Conservation (phyloP, 2,888 invertebrate species). For the Parnassius orleans region DNA sequence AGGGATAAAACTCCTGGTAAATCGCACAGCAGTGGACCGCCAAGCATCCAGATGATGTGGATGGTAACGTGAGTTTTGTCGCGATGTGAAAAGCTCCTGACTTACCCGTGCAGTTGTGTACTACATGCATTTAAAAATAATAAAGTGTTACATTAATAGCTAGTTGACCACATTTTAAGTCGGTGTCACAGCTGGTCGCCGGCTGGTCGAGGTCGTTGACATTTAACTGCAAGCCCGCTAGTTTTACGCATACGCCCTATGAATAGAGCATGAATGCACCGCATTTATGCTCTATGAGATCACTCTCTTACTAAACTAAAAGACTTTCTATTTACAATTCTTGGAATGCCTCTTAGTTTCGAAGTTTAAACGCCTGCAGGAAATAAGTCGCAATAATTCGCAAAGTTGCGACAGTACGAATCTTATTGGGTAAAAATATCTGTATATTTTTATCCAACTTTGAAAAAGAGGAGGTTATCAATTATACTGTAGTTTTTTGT, state of each 20-base stretch:
- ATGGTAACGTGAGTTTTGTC: no score
- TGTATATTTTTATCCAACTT: no score
- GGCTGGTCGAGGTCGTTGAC: constrained; percentile 16
- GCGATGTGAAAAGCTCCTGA: constrained; percentile 23
- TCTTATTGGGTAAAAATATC: no score
- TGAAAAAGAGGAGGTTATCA: no score
- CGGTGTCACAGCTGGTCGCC: constrained; percentile 17
- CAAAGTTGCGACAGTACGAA: constrained; percentile 4
- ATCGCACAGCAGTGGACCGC: no score
- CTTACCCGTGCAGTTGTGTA: constrained; percentile 15
- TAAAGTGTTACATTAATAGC: constrained; percentile 15
- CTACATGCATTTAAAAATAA: constrained; percentile 20
- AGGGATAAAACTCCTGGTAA: no score
- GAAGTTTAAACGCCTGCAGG: constrained; percentile 6
- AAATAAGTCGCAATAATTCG: constrained; percentile 11
- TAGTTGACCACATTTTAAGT: constrained; percentile 12
- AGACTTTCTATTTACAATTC: constrained; percentile 6
- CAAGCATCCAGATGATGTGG: no score
- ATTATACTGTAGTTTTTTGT: no score
- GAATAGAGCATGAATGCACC: constrained; percentile 7
- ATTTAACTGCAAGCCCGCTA: constrained; percentile 3
- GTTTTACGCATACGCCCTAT: constrained; percentile 9
- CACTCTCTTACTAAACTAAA: constrained; percentile 5
- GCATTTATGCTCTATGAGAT: constrained; percentile 20
- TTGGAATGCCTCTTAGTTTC: constrained; percentile 1